Base-by-base conservation (phyloP, 2,113 vertebrate genomes). In the Ailuropoda melanoleuca region DNA sequence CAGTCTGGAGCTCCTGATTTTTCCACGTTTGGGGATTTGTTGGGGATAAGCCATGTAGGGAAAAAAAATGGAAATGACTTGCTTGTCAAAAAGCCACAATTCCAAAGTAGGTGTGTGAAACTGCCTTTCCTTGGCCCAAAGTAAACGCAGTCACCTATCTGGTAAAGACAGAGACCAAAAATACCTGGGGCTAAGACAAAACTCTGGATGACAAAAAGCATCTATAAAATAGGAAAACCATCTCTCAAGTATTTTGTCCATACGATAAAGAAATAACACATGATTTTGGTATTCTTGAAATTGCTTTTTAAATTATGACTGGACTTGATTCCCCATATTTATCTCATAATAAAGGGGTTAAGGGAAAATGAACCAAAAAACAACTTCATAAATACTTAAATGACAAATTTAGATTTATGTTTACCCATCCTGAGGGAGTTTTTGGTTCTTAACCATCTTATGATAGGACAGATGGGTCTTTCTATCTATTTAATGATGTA, bases 131-230 rank as follows among this genome's bases (percentile, higher is more conserved):
- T 34, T 96, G 39, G 55, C 31, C 64, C 26, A 46, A 77, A 55
- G 26, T 88, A 14, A 94, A 88, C 70, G 46, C 23, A 83, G 83
- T 46, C 56, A 95, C 8, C 37, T 60, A 81, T 60, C n/a, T 93
- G 43, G 14, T 97, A 18, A 97, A 60, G 53, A 93, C 62, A 90
- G 58, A 81, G 24, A 96, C 21, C 72, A 89, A 95, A 94, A 92
- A 58, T 46, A 86, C 17, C n/a, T 53, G 31, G 9, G 53, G 2
- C 24, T 92, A 85, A 95, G 60, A 66, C 43, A 68, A 90, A 53
- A 68, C 19, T 62, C 37, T 75, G n/a, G 34, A 88, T 94, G 34
- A 95, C 43, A 88, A 89, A 96, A 96, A 60, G 34, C 18, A 95
- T 68, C 60, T 55, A 60, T 87, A 93, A 97, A 23, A 84, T 8